A percentile compares a stretch with the other conserved stretches of the same genome.
Conservation (phyloP, 2,113 vertebrate species). For the Rhabdornis inornatus region DNA sequence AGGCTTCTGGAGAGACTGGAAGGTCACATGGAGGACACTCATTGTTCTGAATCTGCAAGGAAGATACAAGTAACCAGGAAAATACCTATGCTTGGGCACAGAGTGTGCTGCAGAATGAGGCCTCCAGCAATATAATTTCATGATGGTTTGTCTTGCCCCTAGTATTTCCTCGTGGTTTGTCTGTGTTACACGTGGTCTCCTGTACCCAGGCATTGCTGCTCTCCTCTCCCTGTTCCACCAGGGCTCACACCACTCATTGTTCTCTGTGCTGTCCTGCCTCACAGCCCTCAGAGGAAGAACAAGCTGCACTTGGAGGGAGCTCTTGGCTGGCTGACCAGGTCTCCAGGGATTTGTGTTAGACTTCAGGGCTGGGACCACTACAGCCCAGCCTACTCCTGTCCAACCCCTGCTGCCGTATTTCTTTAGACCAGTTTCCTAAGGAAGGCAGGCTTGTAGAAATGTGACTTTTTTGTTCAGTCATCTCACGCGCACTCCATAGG, state of each 20-base stretch:
- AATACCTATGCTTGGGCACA: not conserved
- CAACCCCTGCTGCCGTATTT: not conserved
- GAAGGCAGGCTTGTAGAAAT: not conserved
- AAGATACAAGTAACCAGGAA: not conserved
- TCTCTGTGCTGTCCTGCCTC: not conserved
- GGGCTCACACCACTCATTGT: accelerated
- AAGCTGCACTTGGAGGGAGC: not conserved
- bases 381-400: not conserved
- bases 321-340: not conserved
- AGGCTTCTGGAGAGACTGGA: not conserved
- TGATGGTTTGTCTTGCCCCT: not conserved
- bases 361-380: not conserved
- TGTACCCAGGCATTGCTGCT: not conserved
- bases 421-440: not conserved
- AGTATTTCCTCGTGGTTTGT: not conserved
- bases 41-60: not conserved
- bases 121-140: not conserved
- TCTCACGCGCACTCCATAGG: accelerated
- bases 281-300: not conserved
- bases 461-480: not conserved
- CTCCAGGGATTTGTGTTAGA: not conserved
- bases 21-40: not conserved
- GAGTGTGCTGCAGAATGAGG: not conserved
- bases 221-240: not conserved
- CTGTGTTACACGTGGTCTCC: not conserved